phyloP scores from a whole-genome alignment of 2,797 vertebrate genomes.

The Phataginus tetradactyla region DNA sequence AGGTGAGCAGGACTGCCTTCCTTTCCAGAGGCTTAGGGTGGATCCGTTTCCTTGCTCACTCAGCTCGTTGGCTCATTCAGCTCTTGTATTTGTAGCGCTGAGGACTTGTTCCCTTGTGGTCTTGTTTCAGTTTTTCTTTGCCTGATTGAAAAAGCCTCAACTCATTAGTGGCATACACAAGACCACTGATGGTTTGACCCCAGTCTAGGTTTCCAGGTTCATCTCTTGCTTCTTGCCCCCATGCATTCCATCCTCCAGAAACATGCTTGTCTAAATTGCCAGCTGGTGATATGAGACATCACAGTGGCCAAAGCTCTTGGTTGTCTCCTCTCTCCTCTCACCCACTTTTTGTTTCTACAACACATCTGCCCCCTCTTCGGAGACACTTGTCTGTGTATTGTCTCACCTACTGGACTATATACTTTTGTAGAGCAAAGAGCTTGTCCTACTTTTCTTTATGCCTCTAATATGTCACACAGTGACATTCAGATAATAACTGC shows the following conservation, averaged over 20 bases:
- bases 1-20: not conserved
- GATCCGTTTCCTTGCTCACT: not conserved
- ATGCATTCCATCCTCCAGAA: not conserved
- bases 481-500: not conserved
- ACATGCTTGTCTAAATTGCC: fast-evolving
- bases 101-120: not conserved
- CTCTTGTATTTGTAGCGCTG: not conserved
- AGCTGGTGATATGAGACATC: not conserved
- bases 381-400: not conserved
- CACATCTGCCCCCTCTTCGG: not conserved
- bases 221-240: not conserved
- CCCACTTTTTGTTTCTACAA: not conserved
- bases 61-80: not conserved
- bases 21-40: not conserved
- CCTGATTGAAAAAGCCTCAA: not conserved
- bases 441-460: not conserved
- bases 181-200: not conserved
- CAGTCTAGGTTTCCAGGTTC: not conserved
- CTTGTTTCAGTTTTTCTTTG: not conserved
- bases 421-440: not conserved
- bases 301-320: not conserved
- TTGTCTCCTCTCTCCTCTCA: not conserved
- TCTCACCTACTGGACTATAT: not conserved
- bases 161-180: not conserved
- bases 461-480: not conserved